Conservation (phyloP, 2,113 vertebrate species). For the Papio anubis region DNA sequence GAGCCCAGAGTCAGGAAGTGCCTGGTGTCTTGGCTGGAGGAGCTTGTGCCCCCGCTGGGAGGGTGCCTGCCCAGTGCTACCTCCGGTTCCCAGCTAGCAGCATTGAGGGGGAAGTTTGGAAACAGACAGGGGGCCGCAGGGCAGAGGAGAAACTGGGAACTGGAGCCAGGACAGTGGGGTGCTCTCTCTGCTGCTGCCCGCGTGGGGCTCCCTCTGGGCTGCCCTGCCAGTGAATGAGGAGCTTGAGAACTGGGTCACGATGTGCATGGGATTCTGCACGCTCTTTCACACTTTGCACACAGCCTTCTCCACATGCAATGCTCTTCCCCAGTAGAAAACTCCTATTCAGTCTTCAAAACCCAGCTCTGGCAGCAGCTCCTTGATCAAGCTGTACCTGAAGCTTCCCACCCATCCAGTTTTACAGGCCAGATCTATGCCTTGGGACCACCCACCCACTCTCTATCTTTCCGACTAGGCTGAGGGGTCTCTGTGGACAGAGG, state of each 20-base stretch:
- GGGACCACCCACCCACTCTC: neutral
- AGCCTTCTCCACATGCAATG: neutral
- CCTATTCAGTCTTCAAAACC: neutral
- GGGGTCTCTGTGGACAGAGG: neutral
- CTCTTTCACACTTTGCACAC: accelerated
- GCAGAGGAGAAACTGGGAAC: neutral
- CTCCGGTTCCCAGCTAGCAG: constrained; percentile 23
- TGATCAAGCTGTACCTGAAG: neutral
- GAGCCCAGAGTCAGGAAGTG: constrained; percentile 67
- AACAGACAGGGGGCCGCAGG: neutral
- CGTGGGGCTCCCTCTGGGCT: accelerated
- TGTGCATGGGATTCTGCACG: accelerated
- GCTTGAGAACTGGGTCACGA: accelerated
- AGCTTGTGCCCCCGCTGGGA: neutral
- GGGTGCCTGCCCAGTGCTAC: neutral
- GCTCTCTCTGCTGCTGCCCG: neutral
- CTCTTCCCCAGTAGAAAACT: neutral
- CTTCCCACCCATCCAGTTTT: too few relatives aligned
- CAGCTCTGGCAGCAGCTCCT: neutral
- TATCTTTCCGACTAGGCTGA: accelerated
- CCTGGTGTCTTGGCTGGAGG: constrained; percentile 39
- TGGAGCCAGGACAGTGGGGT: accelerated
- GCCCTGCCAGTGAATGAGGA: accelerated
- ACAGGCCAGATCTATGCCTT: neutral
- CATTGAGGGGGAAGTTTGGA: neutral